A percentile compares a stretch with the other conserved stretches of the same genome.
These are phyloP conservation scores for Butastur rufipennis DNA, from an alignment of 2,113 vertebrate genomes.

Conservation along the genomic window DNA sequence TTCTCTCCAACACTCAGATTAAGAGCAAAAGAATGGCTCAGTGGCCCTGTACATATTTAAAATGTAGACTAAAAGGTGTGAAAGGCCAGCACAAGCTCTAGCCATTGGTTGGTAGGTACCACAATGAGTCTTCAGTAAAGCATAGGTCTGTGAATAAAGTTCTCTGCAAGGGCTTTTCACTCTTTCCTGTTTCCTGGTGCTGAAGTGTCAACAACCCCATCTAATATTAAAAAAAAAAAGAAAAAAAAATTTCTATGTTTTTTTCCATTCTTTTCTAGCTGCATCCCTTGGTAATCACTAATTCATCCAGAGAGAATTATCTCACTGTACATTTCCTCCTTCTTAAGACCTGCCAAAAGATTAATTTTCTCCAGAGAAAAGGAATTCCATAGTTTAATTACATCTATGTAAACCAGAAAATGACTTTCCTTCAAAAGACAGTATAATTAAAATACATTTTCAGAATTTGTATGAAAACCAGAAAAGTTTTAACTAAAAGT, in stretches of 20 bases:
- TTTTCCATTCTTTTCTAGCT: not conserved
- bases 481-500: not conserved
- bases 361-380: not conserved
- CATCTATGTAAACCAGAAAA: not conserved
- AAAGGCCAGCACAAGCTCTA: not conserved
- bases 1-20: not conserved
- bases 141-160: not conserved
- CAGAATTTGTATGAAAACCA: not conserved
- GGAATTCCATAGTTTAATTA: not conserved
- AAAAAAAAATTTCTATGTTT: not conserved
- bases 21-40: not conserved
- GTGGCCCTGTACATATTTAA: not conserved
- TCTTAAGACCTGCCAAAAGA: not conserved
- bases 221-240: not conserved
- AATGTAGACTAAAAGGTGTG: not conserved
- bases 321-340: not conserved
- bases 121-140: not conserved
- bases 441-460: not conserved
- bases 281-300: not conserved
- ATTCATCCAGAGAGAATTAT: not conserved
- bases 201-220: not conserved
- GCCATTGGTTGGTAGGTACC: fast-evolving
- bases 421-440: not conserved
- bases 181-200: not conserved
- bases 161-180: not conserved